Percentiles rank a stretch among this genome's conserved stretches.
Conservation (phyloP, 2,888 invertebrate species). For the Syrista parreyssii region DNA sequence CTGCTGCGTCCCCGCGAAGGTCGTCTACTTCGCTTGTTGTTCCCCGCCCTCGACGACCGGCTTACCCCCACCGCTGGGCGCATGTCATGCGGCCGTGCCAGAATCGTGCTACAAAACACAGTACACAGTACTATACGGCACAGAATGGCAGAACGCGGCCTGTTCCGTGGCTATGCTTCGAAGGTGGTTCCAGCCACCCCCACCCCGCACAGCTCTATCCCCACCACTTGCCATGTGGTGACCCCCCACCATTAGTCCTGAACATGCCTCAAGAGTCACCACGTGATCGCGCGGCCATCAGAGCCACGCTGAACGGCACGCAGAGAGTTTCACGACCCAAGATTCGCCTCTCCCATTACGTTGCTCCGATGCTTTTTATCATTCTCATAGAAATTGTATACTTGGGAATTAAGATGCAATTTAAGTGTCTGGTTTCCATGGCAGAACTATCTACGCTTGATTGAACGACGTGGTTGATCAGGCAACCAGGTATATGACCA, state of each 20-base stretch:
- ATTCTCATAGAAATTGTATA: not conserved
- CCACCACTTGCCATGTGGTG: not conserved
- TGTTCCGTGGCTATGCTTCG: slow-evolving; percentile 1
- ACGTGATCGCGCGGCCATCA: slow-evolving; percentile 49
- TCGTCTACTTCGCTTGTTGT: slow-evolving; percentile 45
- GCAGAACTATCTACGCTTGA: not conserved
- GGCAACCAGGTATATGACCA: too few relatives aligned
- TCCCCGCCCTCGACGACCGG: slow-evolving; percentile 21
- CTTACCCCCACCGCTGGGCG: not conserved
- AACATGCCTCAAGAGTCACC: slow-evolving; percentile 15
- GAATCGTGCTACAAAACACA: not conserved
- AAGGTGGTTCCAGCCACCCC: not conserved
- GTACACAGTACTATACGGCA: not conserved
- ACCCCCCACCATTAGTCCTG: not conserved
- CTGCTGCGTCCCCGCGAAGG: slow-evolving; percentile 53
- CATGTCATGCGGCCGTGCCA: not conserved
- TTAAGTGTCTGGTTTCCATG: not conserved
- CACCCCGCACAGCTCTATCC: slow-evolving; percentile 14
- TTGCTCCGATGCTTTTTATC: not conserved
- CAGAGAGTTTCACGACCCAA: slow-evolving; percentile 23
- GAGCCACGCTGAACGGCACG: slow-evolving; percentile 45
- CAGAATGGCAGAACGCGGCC: not conserved
- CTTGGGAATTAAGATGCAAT: not conserved
- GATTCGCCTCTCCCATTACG: not conserved
- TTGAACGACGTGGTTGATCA: too few relatives aligned